Evolutionary conservation across 92 coral and sea anemone species (phyloP).

Genomic region (Anthopleura xanthogrammica): DNA sequence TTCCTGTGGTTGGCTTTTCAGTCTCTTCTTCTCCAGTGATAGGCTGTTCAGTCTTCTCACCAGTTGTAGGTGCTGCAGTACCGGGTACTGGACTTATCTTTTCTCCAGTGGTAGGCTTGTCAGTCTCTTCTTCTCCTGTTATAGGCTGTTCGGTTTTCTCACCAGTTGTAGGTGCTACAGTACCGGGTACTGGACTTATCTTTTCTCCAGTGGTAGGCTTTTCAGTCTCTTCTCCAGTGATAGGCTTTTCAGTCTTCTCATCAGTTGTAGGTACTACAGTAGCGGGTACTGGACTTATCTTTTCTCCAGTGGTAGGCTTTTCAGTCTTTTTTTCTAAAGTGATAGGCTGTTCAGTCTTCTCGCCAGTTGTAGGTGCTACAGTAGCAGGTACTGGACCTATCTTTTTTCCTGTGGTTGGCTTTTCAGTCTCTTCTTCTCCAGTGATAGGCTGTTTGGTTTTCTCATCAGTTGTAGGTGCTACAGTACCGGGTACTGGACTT

Average conservation of each 20-base stretch:
- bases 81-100: neutral
- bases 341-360: no score
- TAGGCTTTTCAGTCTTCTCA: no score
- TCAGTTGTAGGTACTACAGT: no score
- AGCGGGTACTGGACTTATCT: no score
- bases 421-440: no score
- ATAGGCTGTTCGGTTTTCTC: slow-evolving; percentile 10
- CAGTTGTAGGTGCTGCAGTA: neutral
- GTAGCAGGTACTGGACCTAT: no score
- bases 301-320: neutral
- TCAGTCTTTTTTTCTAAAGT: neutral
- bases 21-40: neutral
- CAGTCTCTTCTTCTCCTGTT: slow-evolving; percentile 9
- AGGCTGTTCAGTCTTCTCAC: neutral
- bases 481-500: neutral
- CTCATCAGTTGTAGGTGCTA: neutral
- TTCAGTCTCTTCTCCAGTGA: neutral
- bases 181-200: neutral
- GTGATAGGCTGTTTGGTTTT: no score
- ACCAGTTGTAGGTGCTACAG: neutral
- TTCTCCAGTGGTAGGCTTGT: slow-evolving; percentile 9
- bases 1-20: neutral
- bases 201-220: neutral
- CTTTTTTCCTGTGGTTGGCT: no score
- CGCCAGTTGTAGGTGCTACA: no score